A percentile compares a stretch with the other conserved stretches of the same genome.
Conservation (phyloP, 2,113 vertebrate genomes). For the Procavia capensis region DNA sequence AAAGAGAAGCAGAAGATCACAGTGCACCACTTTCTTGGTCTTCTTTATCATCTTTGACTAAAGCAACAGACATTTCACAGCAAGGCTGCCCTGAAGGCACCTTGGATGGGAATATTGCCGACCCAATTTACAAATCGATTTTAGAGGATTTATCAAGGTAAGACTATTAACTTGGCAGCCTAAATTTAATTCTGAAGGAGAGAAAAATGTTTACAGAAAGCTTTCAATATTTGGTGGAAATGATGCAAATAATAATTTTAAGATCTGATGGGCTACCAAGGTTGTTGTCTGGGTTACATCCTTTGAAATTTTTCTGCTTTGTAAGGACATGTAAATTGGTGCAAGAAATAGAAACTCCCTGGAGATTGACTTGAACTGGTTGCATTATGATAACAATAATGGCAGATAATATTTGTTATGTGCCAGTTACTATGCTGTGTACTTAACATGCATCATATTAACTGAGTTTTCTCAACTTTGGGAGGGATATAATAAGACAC, state of each 20-base stretch:
- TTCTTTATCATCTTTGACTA: constrained; percentile 23
- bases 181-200: constrained; percentile 21
- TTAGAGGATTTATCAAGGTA: constrained; percentile 61
- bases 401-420: neutral
- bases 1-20: constrained; percentile 48
- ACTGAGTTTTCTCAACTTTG: constrained; percentile 43
- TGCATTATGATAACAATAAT: neutral
- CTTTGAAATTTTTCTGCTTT: neutral
- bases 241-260: neutral
- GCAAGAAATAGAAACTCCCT: neutral
- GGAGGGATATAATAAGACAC: neutral
- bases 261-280: neutral
- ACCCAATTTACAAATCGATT: constrained; percentile 48
- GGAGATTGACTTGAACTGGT: neutral
- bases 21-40: neutral
- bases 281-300: neutral
- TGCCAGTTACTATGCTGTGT: neutral
- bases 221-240: neutral
- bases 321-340: neutral
- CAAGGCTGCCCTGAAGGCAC: constrained; percentile 36
- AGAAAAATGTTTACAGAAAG: neutral
- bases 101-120: constrained; percentile 62
- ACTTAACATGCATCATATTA: constrained; percentile 6
- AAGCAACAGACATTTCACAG: constrained; percentile 53
- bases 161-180: constrained; percentile 42